Percentiles rank a stretch among this genome's conserved stretches.
Evolutionary conservation across 2,888 invertebrate species (phyloP).

Genomic region (Bedellia somnulentella): DNA sequence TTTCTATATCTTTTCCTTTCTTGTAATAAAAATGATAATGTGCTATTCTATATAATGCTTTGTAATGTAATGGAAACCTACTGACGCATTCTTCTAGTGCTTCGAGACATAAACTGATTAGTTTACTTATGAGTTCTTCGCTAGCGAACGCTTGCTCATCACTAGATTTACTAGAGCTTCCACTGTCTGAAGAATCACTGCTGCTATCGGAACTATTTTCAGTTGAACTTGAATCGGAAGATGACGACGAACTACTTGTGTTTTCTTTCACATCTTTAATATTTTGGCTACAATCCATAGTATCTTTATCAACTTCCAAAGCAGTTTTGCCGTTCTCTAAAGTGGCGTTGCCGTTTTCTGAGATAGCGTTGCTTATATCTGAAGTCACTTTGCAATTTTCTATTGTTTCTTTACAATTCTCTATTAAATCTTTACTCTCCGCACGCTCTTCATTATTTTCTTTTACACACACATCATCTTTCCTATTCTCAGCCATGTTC

Average conservation of each 20-base stretch:
- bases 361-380: not conserved
- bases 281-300: not conserved
- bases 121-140: conserved; percentile 57
- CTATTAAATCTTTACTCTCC: too few species aligned
- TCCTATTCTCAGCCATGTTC: not conserved
- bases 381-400: not conserved
- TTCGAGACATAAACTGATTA: conserved; percentile 69
- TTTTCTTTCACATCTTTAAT: conserved; percentile 16
- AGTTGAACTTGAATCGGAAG: conserved; percentile 59
- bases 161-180: conserved; percentile 41
- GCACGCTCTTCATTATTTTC: too few species aligned
- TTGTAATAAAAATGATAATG: conserved; percentile 79
- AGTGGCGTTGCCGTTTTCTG: conserved; percentile 1
- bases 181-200: conserved; percentile 59
- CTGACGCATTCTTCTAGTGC: conserved; percentile 84
- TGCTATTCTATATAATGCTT: conserved; percentile 85
- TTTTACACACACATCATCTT: not conserved
- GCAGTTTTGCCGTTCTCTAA: conserved; percentile 7
- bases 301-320: conserved; percentile 12
- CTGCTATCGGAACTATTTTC: conserved; percentile 54
- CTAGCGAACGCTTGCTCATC: conserved; percentile 35
- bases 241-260: conserved; percentile 37
- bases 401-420: too few species aligned
- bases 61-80: conserved; percentile 89
- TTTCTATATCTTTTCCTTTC: conserved; percentile 66